Evolutionary conservation across 2,888 invertebrate species (phyloP), one percentile per base, ranked within the genome.

Genomic region (Dryobotodes eremita): DNA sequence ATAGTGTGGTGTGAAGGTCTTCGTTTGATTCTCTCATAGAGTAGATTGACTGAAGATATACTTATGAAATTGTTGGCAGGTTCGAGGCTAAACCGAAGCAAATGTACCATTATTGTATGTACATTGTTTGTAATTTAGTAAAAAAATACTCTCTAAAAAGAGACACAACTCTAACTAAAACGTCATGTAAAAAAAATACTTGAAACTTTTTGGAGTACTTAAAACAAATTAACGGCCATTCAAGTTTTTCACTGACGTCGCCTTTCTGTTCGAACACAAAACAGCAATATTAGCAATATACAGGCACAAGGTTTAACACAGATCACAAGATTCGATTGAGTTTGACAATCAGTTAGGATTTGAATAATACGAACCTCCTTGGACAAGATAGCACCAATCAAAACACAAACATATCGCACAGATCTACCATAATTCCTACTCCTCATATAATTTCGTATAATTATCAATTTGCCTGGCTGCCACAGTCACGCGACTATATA

Each of bases 381-480:
- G 48, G 36, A 17, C 23, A 77, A 50, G 1, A 6, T 10, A 17
- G 26, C 61, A 36, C 66, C 74, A 80, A 87, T 85, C 57, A 80
- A 74, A 72, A 73, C 70, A 77, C 69, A 87, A 79, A 83, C 85
- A 48, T 72, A 85, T 76, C 85, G 61, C 71, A 71, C 59, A 76
- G 59, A 71, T 68, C 46, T 15, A 15, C 15, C 36, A 53, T 71
- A 72, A 72, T 26, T 59, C 46, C 13, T 50, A 48, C 7, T 66
- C 72, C 15, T 71, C 64, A 59, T 70, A 53, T 66, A 78, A 73
- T 85, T 64, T 68, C 64, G 69, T 75, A 50, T 84, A 78, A 87
- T 87, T 86, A 88, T 80, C 77, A 71, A 87, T 87, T 82, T 75
- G 69, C 78, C 31, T 31, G 69, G n/a, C 53, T 78, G 76, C 69